Conservation (phyloP, 2,113 vertebrate genomes). For the Silurus meridionalis region DNA sequence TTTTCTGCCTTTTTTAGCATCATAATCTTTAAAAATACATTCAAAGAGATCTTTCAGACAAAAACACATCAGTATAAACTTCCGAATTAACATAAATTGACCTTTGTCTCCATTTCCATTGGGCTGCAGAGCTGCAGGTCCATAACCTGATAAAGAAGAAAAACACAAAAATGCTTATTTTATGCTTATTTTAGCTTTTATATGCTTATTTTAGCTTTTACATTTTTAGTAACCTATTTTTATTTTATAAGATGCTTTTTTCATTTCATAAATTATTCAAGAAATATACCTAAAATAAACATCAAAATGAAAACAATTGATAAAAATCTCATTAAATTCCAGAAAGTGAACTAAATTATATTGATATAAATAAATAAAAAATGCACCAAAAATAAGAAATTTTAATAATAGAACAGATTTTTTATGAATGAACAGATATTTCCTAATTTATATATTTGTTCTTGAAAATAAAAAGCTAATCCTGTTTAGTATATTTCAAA, state of each 20-base stretch:
- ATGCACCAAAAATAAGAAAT: not conserved
- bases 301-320: not conserved
- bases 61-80: not conserved
- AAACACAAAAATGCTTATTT: not conserved
- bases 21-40: constrained; percentile 31
- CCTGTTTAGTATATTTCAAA: not conserved
- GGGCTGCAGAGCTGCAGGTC: constrained; percentile 37
- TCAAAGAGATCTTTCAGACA: not conserved
- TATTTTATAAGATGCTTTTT: not conserved
- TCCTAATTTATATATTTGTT: no score
- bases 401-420: no score
- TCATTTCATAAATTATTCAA: not conserved
- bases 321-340: not conserved
- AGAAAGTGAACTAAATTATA: not conserved
- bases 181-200: not conserved
- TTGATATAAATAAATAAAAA: not conserved
- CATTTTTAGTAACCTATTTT: not conserved
- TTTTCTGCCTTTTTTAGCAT: constrained; percentile 7
- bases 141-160: constrained; percentile 58
- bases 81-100: not conserved
- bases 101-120: constrained; percentile 38
- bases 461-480: not conserved
- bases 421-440: no score
- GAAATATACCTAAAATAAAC: not conserved
- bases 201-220: not conserved